Evolutionary conservation across 2,113 vertebrate species (phyloP).

Genomic region (Rhynchomys soricoides): DNA sequence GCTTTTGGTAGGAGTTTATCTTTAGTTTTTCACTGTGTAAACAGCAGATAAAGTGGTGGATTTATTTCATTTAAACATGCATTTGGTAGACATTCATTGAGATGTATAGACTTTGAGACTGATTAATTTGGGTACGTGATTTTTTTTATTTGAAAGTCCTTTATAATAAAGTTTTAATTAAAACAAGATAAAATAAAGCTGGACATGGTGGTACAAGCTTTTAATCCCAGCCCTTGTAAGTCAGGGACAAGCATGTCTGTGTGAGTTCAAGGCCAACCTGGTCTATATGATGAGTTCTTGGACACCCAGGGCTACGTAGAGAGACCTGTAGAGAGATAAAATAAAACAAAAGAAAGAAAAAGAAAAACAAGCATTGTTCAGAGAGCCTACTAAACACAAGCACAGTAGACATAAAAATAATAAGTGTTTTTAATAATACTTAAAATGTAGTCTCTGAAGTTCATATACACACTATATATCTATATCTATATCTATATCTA

Average conservation of each 20-base stretch:
- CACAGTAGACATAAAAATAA: background rate
- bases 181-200: background rate
- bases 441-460: background rate
- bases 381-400: background rate
- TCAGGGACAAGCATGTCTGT: background rate
- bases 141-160: background rate
- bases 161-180: background rate
- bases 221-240: background rate
- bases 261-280: background rate
- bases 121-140: background rate
- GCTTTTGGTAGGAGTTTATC: background rate
- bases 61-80: background rate
- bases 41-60: background rate
- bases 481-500: too few species aligned
- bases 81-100: slow-evolving; percentile 2
- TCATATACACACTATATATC: too few species aligned
- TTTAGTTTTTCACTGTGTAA: slow-evolving; percentile 19
- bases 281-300: background rate
- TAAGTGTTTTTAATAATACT: background rate
- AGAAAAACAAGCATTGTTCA: background rate
- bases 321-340: background rate
- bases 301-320: background rate
- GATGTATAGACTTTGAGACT: background rate
- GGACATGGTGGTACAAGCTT: background rate
- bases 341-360: background rate